Base-by-base conservation (phyloP, 2,797 vertebrate species). In the Enteromius paludinosus region DNA sequence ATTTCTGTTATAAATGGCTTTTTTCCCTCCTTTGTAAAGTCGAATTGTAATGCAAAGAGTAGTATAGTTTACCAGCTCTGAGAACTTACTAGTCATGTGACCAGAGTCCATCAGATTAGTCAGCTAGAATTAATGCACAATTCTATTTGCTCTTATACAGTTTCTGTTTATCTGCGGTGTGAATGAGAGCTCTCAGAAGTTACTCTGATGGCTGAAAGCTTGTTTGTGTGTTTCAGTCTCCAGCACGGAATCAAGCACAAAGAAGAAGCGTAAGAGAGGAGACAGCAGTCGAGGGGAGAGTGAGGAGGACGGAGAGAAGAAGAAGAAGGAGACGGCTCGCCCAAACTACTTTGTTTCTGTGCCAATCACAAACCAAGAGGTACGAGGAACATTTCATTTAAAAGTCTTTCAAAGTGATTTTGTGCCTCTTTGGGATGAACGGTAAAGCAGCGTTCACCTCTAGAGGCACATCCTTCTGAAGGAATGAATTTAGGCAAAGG, bases 301-400 rank as follows among this genome's bases (percentile, higher is more conserved):
- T 4, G 89, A 30, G 28, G 91, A 91, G 84, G 90, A 56, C 64
- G 90, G 89, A 81, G 92, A 70, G 2, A 56, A 88, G 61, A 86
- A 93, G 71, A 94, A 96, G 83, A 96, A 93, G 81, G 95, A 94
- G 85, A 92, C 90, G 35, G 92, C 90, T 75, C 92, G 92, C 6
- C 97, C 97, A 7, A 99, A 99, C 93, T 99, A 98, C 89, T 99
- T 99, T 87, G 84, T 99, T 10, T 99, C 97, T 3, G 93, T 99
- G 90, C 97, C 97, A 12, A 96, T 99, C 90, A 97, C 95, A 71
- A 97, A 96, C 88, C 89, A 92, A 88, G 89, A 97, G 96, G 98
- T 98, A 87, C 35, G 4, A 38, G 17, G 41, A 12, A 9, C 38
- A 0, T 41, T 41, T 41, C 38, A 41, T 41, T 41, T 41, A 11